Base-by-base conservation (phyloP, 1,140 invertebrate genomes). In the Acromyrmex heyeri region DNA sequence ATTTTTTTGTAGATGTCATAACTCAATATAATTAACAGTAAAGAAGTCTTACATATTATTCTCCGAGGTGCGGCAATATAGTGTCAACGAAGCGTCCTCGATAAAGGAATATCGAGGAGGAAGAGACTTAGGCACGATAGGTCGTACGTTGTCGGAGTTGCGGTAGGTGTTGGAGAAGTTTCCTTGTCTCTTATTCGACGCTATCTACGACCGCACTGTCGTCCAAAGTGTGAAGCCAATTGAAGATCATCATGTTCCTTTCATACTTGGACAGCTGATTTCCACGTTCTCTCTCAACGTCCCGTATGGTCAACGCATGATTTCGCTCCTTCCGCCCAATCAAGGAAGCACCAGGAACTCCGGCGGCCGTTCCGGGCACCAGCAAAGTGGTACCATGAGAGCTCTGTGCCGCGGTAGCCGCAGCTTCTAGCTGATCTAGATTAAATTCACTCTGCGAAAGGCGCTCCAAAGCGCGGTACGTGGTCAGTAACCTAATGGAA, bases 231-330 rank as follows among this genome's bases (percentile, higher is more conserved):
- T 98, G 98, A 0, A 98, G 96, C 98, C 98, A 98, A 91, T 98
- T 98, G 94, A 98, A 98, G 61, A 98, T 98, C 97, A 98, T 98
- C 97, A 98, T 98, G 93, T 98, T 98, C 24, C 98, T 93, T 90
- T 98, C 97, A 94, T 98, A 98, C 93, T 98, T 98, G 16, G 97
- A 97, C 2, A 98, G 95, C 5, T 98, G 97, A 86, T 98, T 97
- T 1, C 98, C 98, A 6, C 97, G 95, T 92, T 98, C 97, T 57
- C 97, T 95, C 91, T 98, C 98, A 14, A 98, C 96, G 88, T 98
- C 98, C 8, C 97, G 96, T 0, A 98, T 96, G 0, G 98, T 98
- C 1, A 98, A 94, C 4, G 96, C 96, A 73, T 96, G 94, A 90
- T 97, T 96, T 75, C 95, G 96, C 59, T 88, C 77, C 53, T 94